Percentiles rank a stretch among this genome's conserved stretches.
Conservation (phyloP, 1,140 invertebrate species). For the Aethina tumida region DNA sequence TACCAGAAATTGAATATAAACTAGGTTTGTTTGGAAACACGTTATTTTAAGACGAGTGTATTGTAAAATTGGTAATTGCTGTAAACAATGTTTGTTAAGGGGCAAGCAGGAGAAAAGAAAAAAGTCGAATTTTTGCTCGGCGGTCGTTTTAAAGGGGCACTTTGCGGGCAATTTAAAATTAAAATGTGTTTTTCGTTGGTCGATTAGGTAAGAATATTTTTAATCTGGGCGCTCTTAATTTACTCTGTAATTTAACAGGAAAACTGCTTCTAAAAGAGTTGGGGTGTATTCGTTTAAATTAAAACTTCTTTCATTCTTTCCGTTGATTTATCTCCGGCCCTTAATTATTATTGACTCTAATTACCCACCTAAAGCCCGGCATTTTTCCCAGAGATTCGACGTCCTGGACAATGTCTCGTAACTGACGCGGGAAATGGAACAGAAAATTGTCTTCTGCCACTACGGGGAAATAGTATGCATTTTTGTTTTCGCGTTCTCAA, state of each 20-base stretch:
- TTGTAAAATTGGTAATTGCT: too few species aligned
- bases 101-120: too few species aligned
- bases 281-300: conserved; percentile 10
- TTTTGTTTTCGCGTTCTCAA: conserved; percentile 24
- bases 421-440: conserved; percentile 26
- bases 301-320: conserved; percentile 13
- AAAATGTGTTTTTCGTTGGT: conserved; percentile 3
- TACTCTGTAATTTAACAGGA: conserved; percentile 9
- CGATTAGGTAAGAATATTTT: conserved; percentile 14
- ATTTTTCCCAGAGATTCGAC: conserved; percentile 14
- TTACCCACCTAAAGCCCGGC: conserved; percentile 20
- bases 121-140: not conserved
- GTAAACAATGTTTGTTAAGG: too few species aligned
- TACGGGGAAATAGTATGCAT: conserved; percentile 23
- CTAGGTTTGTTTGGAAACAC: too few species aligned
- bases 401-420: conserved; percentile 15
- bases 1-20: too few species aligned
- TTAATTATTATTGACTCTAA: conserved; percentile 27
- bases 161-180: too few species aligned
- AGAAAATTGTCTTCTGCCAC: conserved; percentile 26
- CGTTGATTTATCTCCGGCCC: conserved; percentile 21
- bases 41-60: too few species aligned
- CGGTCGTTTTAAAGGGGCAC: not conserved
- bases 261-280: not conserved
- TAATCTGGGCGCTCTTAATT: conserved; percentile 12